These are phyloP conservation scores for Rhagonycha fulva DNA, from an alignment of 2,888 invertebrate species.

Conservation along the genomic window DNA sequence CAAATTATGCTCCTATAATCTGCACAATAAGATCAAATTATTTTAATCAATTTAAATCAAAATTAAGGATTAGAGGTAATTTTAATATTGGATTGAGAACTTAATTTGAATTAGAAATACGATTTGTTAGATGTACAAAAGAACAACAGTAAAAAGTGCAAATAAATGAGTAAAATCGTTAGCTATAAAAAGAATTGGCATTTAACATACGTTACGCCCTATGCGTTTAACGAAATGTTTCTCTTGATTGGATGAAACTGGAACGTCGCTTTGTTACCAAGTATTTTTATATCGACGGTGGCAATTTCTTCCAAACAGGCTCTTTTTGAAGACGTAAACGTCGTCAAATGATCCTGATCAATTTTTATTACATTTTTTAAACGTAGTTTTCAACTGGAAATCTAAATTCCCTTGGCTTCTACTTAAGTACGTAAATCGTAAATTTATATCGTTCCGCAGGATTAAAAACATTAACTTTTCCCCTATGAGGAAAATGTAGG, in stretches of 20 bases:
- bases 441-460: constrained; percentile 29
- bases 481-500: constrained; percentile 14
- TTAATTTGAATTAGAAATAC: not conserved
- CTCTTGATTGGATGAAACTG: constrained; percentile 30
- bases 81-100: not conserved
- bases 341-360: constrained; percentile 18
- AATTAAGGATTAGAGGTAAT: not conserved
- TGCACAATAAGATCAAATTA: not conserved
- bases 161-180: constrained; percentile 31
- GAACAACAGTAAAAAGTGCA: constrained; percentile 6
- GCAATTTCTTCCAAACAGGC: constrained; percentile 21
- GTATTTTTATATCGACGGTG: constrained; percentile 15
- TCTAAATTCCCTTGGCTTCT: constrained; percentile 12
- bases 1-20: not conserved
- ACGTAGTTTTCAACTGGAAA: constrained; percentile 15
- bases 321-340: constrained; percentile 22
- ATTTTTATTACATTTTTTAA: constrained; percentile 24
- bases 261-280: constrained; percentile 18
- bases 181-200: constrained; percentile 27
- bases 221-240: constrained; percentile 29
- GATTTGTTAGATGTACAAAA: not conserved
- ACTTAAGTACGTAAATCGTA: constrained; percentile 10
- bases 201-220: constrained; percentile 34
- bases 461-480: constrained; percentile 36
- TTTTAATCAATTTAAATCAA: not conserved